Conservation (phyloP, 2,113 vertebrate genomes). For the Sphaerodactylus townsendi region DNA sequence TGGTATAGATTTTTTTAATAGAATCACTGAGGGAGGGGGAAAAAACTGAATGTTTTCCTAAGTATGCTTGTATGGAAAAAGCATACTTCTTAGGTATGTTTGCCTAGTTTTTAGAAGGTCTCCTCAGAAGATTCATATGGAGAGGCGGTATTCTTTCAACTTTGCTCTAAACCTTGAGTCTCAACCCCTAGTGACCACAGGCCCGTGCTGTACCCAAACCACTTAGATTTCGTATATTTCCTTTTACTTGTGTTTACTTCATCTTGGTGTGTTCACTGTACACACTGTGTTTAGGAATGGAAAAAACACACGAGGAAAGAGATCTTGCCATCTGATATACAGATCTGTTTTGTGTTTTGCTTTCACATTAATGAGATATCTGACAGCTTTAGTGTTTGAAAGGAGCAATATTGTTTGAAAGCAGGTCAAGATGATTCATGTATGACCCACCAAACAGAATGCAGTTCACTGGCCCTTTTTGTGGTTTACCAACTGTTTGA, state of each 20-base stretch:
- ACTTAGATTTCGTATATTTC: conserved; percentile 4
- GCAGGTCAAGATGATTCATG: background rate
- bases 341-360: background rate
- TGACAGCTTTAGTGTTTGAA: background rate
- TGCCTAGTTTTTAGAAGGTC: too few species aligned
- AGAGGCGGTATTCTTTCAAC: background rate
- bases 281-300: conserved; percentile 2
- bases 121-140: background rate
- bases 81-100: too few species aligned
- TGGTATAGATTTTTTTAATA: too few species aligned
- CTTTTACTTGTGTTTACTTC: background rate
- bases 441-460: background rate
- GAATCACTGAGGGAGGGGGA: too few species aligned
- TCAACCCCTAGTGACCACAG: background rate
- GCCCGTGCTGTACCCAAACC: background rate
- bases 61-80: too few species aligned
- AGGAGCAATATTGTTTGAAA: background rate
- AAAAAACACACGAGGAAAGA: conserved; percentile 6
- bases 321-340: background rate
- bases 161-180: background rate
- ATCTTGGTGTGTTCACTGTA: background rate
- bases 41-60: too few species aligned
- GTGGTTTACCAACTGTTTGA: background rate
- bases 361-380: background rate
- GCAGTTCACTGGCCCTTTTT: background rate